Conservation (phyloP, 64 coral and sea anemone genomes). For the Trachythela sp. region DNA sequence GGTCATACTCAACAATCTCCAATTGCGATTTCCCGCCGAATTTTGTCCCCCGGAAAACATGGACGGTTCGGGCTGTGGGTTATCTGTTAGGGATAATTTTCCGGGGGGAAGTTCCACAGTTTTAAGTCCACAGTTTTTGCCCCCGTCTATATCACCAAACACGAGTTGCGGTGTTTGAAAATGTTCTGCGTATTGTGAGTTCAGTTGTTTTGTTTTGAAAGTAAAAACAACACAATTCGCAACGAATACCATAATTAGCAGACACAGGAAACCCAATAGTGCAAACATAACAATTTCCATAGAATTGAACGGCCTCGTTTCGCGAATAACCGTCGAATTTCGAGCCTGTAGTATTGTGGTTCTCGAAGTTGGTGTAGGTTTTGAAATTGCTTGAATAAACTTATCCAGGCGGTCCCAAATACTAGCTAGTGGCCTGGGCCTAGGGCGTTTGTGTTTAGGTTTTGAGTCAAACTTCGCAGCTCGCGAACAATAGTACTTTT, state of each 20-base stretch:
- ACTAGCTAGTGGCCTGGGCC: not conserved
- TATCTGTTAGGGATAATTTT: not conserved
- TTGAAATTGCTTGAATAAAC: not conserved
- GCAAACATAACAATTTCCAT: constrained; percentile 20
- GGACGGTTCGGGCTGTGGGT: not conserved
- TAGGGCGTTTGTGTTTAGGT: not conserved
- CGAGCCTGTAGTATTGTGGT: not conserved
- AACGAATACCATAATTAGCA: not conserved
- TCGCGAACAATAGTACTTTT: constrained; percentile 3
- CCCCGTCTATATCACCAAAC: not conserved
- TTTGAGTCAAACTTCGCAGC: not conserved
- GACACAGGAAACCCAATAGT: not conserved
- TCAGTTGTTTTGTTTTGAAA: constrained; percentile 4
- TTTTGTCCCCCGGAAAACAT: not conserved
- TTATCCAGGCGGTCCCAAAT: not conserved
- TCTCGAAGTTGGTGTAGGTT: not conserved
- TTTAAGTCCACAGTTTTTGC: not conserved
- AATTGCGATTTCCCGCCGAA: not conserved
- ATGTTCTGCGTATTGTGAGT: not conserved
- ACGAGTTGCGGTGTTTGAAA: not conserved
- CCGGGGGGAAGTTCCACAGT: not conserved
- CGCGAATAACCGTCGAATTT: not conserved
- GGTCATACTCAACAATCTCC: not conserved
- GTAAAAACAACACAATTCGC: constrained; percentile 3
- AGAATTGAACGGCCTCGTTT: not conserved